Percentiles rank a stretch among this genome's conserved stretches.
Conservation (phyloP, 2,888 invertebrate genomes). For the Oscheius sp. region DNA sequence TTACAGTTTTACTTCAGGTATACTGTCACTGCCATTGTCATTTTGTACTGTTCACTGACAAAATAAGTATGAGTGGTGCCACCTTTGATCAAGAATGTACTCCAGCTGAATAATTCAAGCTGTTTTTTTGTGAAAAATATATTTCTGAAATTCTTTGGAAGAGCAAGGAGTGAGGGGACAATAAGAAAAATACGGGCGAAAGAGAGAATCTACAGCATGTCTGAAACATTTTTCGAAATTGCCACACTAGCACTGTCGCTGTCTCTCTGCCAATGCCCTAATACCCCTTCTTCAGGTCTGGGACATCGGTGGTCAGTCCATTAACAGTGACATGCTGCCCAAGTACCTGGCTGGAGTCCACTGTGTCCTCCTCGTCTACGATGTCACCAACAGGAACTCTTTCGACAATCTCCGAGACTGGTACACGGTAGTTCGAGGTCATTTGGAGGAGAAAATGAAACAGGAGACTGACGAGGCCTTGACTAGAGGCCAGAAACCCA, state of each 20-base stretch:
- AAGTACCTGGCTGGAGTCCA: constrained; percentile 77
- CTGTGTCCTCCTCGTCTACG: constrained; percentile 84
- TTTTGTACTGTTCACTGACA: too few relatives aligned
- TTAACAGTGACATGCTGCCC: constrained; percentile 84
- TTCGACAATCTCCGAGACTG: constrained; percentile 84
- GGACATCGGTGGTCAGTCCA: constrained; percentile 86
- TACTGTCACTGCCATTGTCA: background rate
- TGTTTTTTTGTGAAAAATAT: too few relatives aligned
- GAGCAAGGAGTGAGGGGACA: too few relatives aligned
- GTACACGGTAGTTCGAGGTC: constrained; percentile 75
- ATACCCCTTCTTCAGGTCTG: constrained; percentile 79
- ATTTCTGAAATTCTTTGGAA: too few relatives aligned
- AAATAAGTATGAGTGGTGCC: too few relatives aligned
- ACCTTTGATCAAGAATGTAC: too few relatives aligned
- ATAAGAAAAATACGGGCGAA: too few relatives aligned
- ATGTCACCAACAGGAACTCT: constrained; percentile 84
- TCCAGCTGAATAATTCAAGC: too few relatives aligned
- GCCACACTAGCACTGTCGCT: background rate
- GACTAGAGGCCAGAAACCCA: constrained; percentile 3
- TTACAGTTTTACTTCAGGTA: constrained; percentile 39
- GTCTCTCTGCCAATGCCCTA: background rate
- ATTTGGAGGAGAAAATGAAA: background rate
- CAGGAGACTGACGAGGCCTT: background rate
- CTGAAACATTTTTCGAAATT: too few relatives aligned
- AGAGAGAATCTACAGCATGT: too few relatives aligned